These are phyloP conservation scores for Pelmatolapia mariae DNA, from an alignment of 2,113 vertebrate species.

Conservation along the genomic window DNA sequence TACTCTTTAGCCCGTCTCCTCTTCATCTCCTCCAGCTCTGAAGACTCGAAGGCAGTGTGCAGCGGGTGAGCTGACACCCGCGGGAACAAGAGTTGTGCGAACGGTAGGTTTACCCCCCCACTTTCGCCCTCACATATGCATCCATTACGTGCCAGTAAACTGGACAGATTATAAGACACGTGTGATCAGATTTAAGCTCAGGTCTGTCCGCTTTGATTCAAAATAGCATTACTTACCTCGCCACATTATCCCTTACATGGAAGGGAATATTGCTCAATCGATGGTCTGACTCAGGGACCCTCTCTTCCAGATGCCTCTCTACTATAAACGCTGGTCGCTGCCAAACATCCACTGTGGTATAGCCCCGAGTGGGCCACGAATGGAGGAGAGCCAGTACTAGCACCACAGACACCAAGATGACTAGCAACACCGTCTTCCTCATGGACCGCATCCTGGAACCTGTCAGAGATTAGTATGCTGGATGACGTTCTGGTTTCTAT, in stretches of 20 bases:
- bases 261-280: constrained; percentile 58
- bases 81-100: constrained; percentile 72
- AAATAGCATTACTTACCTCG: constrained; percentile 37
- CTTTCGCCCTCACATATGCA: constrained; percentile 79
- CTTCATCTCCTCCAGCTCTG: constrained; percentile 72
- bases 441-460: constrained; percentile 61
- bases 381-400: constrained; percentile 55
- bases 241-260: constrained; percentile 52
- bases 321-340: constrained; percentile 32
- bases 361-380: constrained; percentile 51
- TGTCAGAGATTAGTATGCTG: neutral
- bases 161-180: constrained; percentile 17
- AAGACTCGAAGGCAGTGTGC: constrained; percentile 68
- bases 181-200: neutral
- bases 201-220: neutral
- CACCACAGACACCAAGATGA: constrained; percentile 56
- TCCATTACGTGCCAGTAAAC: constrained; percentile 77
- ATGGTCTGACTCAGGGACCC: constrained; percentile 42
- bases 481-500: neutral
- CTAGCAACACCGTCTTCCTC: constrained; percentile 62
- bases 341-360: constrained; percentile 57
- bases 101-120: constrained; percentile 71
- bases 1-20: constrained; percentile 76
- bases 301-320: constrained; percentile 56
- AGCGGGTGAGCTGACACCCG: constrained; percentile 72